phyloP scores from a whole-genome alignment of 2,888 invertebrate species.

The Cataglyphis albicans region DNA sequence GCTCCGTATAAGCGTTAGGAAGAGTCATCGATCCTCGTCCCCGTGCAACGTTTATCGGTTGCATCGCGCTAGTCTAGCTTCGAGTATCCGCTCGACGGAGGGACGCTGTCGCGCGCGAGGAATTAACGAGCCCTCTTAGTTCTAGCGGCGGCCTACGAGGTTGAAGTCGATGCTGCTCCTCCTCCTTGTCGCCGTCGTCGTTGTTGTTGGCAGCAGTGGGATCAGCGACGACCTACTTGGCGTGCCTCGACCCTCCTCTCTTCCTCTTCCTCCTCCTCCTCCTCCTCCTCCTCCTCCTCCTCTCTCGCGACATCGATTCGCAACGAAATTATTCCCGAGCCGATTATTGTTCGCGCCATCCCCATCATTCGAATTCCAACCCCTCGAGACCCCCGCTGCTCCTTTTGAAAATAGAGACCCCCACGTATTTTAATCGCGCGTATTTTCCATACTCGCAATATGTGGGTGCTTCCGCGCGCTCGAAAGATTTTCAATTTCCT shows the following conservation, averaged over 20 bases:
- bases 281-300: too few species aligned
- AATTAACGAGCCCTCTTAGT: slow-evolving; percentile 71
- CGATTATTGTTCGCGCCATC: slow-evolving; percentile 73
- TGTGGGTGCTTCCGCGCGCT: not conserved
- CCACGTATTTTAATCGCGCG: not conserved
- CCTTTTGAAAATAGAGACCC: not conserved
- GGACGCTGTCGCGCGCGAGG: slow-evolving; percentile 31
- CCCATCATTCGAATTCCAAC: not conserved
- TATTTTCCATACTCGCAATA: not conserved
- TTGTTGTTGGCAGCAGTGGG: slow-evolving; percentile 83
- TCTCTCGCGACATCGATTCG: slow-evolving; percentile 83
- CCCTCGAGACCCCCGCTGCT: not conserved
- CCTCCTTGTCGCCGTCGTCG: not conserved
- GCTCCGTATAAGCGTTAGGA: not conserved
- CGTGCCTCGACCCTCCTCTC: slow-evolving; percentile 84
- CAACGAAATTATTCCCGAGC: slow-evolving; percentile 81
- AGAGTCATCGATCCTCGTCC: slow-evolving; percentile 21
- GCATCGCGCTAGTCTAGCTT: not conserved
- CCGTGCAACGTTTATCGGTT: not conserved
- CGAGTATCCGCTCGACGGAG: slow-evolving; percentile 5
- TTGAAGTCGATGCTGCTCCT: slow-evolving; percentile 61
- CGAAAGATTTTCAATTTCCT: not conserved
- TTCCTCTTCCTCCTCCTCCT: slow-evolving; percentile 62
- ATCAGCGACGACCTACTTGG: slow-evolving; percentile 85
- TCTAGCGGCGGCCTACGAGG: slow-evolving; percentile 54